Evolutionary conservation across 2,888 invertebrate species (phyloP).

Genomic region (Agrotis ipsilon): DNA sequence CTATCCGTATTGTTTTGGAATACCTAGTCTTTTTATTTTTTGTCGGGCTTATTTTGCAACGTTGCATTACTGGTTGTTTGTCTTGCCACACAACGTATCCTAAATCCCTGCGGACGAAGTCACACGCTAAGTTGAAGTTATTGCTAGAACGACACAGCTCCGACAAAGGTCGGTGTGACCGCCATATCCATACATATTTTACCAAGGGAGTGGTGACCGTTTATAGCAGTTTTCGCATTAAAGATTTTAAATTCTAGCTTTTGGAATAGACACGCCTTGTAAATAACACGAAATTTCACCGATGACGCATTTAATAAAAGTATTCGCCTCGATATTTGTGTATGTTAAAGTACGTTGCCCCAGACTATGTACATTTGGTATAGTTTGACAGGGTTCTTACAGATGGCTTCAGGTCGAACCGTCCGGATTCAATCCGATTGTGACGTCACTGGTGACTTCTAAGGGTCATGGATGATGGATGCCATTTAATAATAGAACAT

Average conservation of each 20-base stretch:
- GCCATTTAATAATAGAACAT: slow-evolving; percentile 24
- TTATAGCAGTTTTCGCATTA: slow-evolving; percentile 39
- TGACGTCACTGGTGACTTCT: slow-evolving; percentile 7
- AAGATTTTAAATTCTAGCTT: slow-evolving; percentile 42
- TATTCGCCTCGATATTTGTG: slow-evolving; percentile 40
- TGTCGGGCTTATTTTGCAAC: background rate
- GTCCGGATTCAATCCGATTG: slow-evolving; percentile 31
- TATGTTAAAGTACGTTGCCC: slow-evolving; percentile 41
- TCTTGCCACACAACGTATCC: background rate
- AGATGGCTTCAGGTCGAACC: slow-evolving; percentile 5
- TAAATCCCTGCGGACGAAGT: slow-evolving; percentile 11
- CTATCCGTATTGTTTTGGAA: no score
- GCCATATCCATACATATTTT: slow-evolving; percentile 17
- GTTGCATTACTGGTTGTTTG: slow-evolving; percentile 10
- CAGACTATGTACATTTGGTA: slow-evolving; percentile 10
- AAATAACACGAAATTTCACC: slow-evolving; percentile 22
- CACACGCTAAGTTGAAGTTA: background rate
- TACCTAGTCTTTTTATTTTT: background rate
- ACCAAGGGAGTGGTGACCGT: slow-evolving; percentile 40
- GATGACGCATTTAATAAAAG: slow-evolving; percentile 50
- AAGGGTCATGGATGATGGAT: slow-evolving; percentile 28
- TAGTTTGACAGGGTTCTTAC: slow-evolving; percentile 13
- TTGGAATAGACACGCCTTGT: slow-evolving; percentile 28
- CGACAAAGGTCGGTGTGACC: slow-evolving; percentile 51
- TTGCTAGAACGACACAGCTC: slow-evolving; percentile 15